These are phyloP conservation scores for Cyrtorhinus lividipennis DNA, from an alignment of 1,140 invertebrate species.

Conservation along the genomic window DNA sequence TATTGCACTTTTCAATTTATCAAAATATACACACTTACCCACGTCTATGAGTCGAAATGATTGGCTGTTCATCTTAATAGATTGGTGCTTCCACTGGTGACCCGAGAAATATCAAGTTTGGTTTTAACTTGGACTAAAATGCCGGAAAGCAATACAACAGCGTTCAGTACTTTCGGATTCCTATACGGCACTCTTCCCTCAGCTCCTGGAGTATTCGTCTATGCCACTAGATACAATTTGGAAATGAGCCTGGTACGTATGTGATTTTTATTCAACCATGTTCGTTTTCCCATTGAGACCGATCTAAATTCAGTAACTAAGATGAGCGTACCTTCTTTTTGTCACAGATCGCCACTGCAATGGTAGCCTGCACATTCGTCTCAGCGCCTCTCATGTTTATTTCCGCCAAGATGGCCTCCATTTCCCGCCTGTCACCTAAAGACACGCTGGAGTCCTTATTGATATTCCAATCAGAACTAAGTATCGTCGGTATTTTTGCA, in stretches of 20 bases:
- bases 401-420: slow-evolving; percentile 79
- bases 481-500: slow-evolving; percentile 56
- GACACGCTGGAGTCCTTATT: slow-evolving; percentile 62
- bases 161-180: slow-evolving; percentile 84
- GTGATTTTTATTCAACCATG: neutral
- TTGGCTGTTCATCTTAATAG: slow-evolving; percentile 37
- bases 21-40: neutral
- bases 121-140: slow-evolving; percentile 32
- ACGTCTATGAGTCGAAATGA: no score
- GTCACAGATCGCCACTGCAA: slow-evolving; percentile 64
- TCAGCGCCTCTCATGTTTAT: slow-evolving; percentile 90
- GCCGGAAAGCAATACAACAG: slow-evolving; percentile 48
- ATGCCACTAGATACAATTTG: slow-evolving; percentile 73
- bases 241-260: slow-evolving; percentile 66
- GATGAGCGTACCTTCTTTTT: no score
- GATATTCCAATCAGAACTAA: slow-evolving; percentile 66
- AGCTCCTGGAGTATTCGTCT: slow-evolving; percentile 87
- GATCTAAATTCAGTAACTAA: no score
- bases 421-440: slow-evolving; percentile 46
- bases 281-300: neutral
- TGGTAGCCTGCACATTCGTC: slow-evolving; percentile 86
- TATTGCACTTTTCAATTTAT: slow-evolving; percentile 24
- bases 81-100: slow-evolving; percentile 70
- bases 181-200: slow-evolving; percentile 92
- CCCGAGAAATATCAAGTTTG: slow-evolving; percentile 66